A percentile compares a stretch with the other conserved stretches of the same genome.
Conservation (phyloP, 1,140 invertebrate species). For the Bombus waltoni region DNA sequence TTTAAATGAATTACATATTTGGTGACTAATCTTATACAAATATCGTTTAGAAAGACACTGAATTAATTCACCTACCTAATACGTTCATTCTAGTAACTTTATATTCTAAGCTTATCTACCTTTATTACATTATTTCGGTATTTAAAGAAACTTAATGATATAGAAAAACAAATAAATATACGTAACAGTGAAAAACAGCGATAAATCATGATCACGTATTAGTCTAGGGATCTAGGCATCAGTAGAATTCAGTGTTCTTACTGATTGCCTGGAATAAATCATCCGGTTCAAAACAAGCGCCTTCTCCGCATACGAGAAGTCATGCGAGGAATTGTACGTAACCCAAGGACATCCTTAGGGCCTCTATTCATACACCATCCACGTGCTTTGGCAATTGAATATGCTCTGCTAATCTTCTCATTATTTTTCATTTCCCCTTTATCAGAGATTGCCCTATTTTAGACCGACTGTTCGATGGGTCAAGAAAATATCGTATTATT, state of each 20-base stretch:
- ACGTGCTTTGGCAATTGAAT: background rate
- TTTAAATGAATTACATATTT: background rate
- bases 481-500: background rate
- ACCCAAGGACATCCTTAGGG: background rate
- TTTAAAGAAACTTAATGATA: background rate
- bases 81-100: too few species aligned
- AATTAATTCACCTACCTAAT: too few species aligned
- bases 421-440: background rate
- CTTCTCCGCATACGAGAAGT: background rate
- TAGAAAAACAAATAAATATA: background rate
- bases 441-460: background rate
- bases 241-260: background rate
- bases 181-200: background rate
- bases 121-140: background rate
- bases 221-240: background rate
- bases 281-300: background rate
- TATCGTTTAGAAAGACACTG: too few species aligned
- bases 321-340: background rate
- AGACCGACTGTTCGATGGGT: too few species aligned
- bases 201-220: background rate
- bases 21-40: background rate
- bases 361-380: background rate
- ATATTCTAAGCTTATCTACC: too few species aligned
- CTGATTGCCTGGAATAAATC: conserved; percentile 6
- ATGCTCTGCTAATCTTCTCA: background rate